These are phyloP conservation scores for Phyto melanocephala DNA, from an alignment of 2,888 invertebrate species.

Conservation along the genomic window DNA sequence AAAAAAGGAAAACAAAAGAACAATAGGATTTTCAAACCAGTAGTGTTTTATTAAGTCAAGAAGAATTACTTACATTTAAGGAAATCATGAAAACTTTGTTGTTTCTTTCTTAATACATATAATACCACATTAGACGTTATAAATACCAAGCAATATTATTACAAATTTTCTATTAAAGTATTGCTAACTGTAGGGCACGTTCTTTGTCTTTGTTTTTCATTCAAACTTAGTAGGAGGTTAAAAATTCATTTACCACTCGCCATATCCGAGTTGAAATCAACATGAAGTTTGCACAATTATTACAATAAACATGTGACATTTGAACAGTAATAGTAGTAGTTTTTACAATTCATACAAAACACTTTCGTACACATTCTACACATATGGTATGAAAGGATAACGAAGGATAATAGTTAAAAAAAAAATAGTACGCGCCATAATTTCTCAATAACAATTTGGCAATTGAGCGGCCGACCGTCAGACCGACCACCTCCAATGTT, in stretches of 20 bases:
- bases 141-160: not conserved
- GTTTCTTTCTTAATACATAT: too few species aligned
- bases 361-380: not conserved
- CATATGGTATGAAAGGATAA: constrained; percentile 53
- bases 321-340: not conserved
- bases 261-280: not conserved
- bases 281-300: constrained; percentile 8
- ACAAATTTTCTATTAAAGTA: not conserved
- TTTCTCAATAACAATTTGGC: constrained; percentile 43
- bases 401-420: constrained; percentile 32
- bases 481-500: constrained; percentile 52
- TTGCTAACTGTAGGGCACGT: constrained; percentile 1
- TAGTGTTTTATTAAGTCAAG: too few species aligned
- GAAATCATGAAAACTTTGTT: too few species aligned
- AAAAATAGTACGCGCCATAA: constrained; percentile 59
- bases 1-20: too few species aligned
- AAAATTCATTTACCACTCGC: not conserved
- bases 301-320: constrained; percentile 49
- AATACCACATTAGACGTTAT: not conserved
- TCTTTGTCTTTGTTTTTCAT: constrained; percentile 22
- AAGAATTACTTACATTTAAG: too few species aligned
- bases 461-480: constrained; percentile 36
- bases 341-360: not conserved
- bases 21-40: too few species aligned
- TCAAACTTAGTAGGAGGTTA: constrained; percentile 27